Evolutionary conservation across 1,140 invertebrate genomes (phyloP).

Genomic region (Drosophila oshimai): DNA sequence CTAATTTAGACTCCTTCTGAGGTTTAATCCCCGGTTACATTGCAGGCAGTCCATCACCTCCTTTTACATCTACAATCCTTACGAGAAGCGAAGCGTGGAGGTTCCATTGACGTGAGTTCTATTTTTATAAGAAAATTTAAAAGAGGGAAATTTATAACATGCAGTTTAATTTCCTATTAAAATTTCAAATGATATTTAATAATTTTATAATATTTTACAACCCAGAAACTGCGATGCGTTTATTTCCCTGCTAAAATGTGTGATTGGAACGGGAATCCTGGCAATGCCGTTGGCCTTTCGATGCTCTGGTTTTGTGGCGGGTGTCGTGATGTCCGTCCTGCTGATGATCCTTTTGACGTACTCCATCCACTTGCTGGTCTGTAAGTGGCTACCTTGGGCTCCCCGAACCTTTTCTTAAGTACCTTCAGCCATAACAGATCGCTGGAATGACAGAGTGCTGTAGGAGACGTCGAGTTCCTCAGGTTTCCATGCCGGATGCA

Average conservation of each 20-base stretch:
- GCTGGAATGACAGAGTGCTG: constrained; percentile 65
- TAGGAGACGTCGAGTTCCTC: constrained; percentile 45
- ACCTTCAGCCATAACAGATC: constrained; percentile 23
- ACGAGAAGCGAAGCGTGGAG: constrained; percentile 57
- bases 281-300: constrained; percentile 60
- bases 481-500: constrained; percentile 63
- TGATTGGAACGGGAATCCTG: constrained; percentile 60
- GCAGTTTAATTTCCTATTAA: no score
- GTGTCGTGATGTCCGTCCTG: constrained; percentile 31
- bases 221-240: constrained; percentile 57
- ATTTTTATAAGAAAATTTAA: no score
- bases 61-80: constrained; percentile 56
- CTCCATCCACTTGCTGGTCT: constrained; percentile 66
- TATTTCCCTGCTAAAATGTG: constrained; percentile 56
- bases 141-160: no score
- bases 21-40: background rate
- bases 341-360: constrained; percentile 63
- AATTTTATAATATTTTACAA: background rate
- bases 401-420: background rate
- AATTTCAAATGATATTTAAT: no score
- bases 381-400: constrained; percentile 27
- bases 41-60: constrained; percentile 41
- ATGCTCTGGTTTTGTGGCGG: constrained; percentile 39
- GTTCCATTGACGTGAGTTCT: constrained; percentile 49
- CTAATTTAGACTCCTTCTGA: no score